Evolutionary conservation across 2,797 vertebrate genomes (phyloP).

Genomic region (Kryptopterus vitreolus): DNA sequence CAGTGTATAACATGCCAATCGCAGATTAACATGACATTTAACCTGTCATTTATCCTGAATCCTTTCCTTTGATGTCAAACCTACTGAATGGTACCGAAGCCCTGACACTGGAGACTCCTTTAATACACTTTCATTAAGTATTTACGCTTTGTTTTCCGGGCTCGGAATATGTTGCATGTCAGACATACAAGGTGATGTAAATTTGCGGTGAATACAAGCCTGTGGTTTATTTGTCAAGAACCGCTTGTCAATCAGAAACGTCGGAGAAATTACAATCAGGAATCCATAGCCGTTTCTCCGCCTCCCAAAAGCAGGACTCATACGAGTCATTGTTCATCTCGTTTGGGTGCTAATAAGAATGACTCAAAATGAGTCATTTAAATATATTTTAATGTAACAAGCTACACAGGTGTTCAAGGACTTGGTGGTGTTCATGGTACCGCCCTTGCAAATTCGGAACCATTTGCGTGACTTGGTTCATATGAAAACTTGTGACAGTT

Average conservation of each 20-base stretch:
- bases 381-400: slow-evolving; percentile 9
- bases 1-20: too few species aligned
- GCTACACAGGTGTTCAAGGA: background rate
- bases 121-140: background rate
- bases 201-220: too few species aligned
- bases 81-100: background rate
- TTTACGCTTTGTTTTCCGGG: too few species aligned
- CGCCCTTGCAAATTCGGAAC: background rate
- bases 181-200: background rate
- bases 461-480: background rate
- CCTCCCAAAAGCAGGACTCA: background rate
- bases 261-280: too few species aligned
- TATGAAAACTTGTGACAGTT: background rate
- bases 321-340: background rate
- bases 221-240: too few species aligned
- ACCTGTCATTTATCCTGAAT: background rate
- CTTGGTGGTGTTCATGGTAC: background rate
- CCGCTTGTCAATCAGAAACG: too few species aligned
- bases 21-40: background rate
- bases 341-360: background rate
- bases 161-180: background rate
- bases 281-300: background rate
- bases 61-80: background rate
- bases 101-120: background rate
- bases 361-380: background rate